Conservation (phyloP, 2,797 vertebrate genomes). For the Fistularia commersonii region DNA sequence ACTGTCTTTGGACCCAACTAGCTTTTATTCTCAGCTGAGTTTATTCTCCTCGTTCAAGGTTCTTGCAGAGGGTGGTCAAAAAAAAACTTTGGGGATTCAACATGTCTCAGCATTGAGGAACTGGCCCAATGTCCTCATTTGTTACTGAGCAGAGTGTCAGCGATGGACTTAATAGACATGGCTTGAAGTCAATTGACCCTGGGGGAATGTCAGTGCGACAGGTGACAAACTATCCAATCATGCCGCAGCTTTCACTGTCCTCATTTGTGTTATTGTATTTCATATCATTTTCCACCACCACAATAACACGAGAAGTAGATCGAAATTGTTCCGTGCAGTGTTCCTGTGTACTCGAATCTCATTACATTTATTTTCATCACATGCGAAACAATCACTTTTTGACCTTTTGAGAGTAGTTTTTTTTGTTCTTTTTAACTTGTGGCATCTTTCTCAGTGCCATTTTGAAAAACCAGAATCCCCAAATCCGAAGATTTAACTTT, state of each 20-base stretch:
- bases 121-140: constrained; percentile 13
- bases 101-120: constrained; percentile 25
- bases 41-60: background rate
- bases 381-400: no score
- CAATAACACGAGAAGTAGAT: no score
- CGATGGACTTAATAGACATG: constrained; percentile 40
- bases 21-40: background rate
- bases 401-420: no score
- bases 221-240: constrained; percentile 16
- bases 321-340: no score
- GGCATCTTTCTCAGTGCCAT: no score
- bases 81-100: constrained; percentile 23
- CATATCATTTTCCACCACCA: background rate
- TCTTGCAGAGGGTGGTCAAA: background rate
- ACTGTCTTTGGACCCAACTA: background rate
- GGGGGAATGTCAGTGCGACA: constrained; percentile 6
- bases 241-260: background rate
- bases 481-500: no score
- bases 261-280: background rate
- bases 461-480: no score
- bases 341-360: no score
- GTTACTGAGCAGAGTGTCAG: constrained; percentile 19
- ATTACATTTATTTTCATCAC: no score
- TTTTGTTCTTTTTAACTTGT: no score
- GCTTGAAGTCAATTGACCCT: constrained; percentile 20